phyloP scores from a whole-genome alignment of 2,797 vertebrate genomes.

The Semaprochilodus insignis region DNA sequence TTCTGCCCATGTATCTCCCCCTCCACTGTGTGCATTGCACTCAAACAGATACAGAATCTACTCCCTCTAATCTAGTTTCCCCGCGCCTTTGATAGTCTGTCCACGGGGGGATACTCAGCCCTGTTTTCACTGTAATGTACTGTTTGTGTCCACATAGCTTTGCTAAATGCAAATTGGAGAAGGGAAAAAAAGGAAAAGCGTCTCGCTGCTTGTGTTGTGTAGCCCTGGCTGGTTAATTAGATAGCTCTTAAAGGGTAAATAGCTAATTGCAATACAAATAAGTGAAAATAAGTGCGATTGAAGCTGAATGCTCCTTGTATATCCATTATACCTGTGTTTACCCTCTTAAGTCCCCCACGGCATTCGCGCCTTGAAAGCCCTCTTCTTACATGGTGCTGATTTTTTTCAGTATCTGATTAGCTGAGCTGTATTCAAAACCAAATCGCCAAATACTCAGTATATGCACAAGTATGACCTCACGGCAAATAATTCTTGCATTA shows the following conservation, averaged over 20 bases:
- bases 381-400: background rate
- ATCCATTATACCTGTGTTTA: slow-evolving; percentile 16
- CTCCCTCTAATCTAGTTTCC: slow-evolving; percentile 54
- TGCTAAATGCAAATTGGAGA: slow-evolving; percentile 41
- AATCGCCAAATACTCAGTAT: background rate
- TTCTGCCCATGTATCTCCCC: slow-evolving; percentile 41
- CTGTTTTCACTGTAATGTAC: slow-evolving; percentile 40
- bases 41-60: slow-evolving; percentile 51
- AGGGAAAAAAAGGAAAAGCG: slow-evolving; percentile 1
- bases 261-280: slow-evolving; percentile 50
- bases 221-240: slow-evolving; percentile 42
- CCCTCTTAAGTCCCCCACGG: background rate
- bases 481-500: no score
- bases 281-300: slow-evolving; percentile 10
- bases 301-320: background rate
- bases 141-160: slow-evolving; percentile 51
- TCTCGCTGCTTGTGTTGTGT: slow-evolving; percentile 24
- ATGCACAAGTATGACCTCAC: no score
- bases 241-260: slow-evolving; percentile 48
- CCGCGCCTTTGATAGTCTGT: slow-evolving; percentile 51
- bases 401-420: background rate
- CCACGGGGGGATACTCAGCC: slow-evolving; percentile 45
- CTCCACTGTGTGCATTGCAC: slow-evolving; percentile 34
- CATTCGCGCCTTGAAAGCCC: background rate
- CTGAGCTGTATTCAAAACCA: no score